Percentiles rank a stretch among this genome's conserved stretches.
These are phyloP conservation scores for Pilophorus perplexus DNA, from an alignment of 2,888 invertebrate genomes.

Conservation along the genomic window DNA sequence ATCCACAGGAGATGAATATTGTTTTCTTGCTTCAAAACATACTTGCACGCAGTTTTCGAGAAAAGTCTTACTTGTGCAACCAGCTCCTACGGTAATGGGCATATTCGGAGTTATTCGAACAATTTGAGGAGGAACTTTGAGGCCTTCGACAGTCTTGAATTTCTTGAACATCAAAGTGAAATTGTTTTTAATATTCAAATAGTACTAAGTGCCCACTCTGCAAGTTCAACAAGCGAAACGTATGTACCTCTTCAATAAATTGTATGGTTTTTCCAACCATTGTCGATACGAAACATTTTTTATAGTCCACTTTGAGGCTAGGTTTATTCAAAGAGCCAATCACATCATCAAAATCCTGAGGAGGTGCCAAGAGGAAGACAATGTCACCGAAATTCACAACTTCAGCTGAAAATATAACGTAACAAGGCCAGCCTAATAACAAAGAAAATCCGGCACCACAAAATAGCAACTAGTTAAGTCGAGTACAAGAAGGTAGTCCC, in stretches of 20 bases:
- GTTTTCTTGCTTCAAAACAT: too few species aligned
- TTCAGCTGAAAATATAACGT: slow-evolving; percentile 53
- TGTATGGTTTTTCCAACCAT: slow-evolving; percentile 19
- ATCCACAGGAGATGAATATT: not conserved
- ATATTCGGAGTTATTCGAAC: slow-evolving; percentile 66
- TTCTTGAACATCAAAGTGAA: slow-evolving; percentile 4
- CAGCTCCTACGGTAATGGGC: slow-evolving; percentile 61
- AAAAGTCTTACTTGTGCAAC: slow-evolving; percentile 51
- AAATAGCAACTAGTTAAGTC: too few species aligned
- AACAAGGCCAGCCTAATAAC: not conserved
- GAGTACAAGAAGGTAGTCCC: too few species aligned
- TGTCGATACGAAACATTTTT: slow-evolving; percentile 28
- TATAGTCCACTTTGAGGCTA: not conserved
- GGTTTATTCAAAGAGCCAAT: slow-evolving; percentile 1
- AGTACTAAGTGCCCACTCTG: too few species aligned
- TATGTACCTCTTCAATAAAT: not conserved
- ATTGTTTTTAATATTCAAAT: too few species aligned
- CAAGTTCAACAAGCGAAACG: too few species aligned
- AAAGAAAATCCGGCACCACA: not conserved
- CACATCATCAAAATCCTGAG: slow-evolving; percentile 61
- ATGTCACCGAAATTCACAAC: slow-evolving; percentile 66
- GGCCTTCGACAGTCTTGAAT: slow-evolving; percentile 1
- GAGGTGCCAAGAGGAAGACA: slow-evolving; percentile 87
- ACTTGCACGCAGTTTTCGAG: too few species aligned
- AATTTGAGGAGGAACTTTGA: slow-evolving; percentile 25